Evolutionary conservation across 2,113 vertebrate genomes (phyloP).

Genomic region (Eptesicus fuscus): DNA sequence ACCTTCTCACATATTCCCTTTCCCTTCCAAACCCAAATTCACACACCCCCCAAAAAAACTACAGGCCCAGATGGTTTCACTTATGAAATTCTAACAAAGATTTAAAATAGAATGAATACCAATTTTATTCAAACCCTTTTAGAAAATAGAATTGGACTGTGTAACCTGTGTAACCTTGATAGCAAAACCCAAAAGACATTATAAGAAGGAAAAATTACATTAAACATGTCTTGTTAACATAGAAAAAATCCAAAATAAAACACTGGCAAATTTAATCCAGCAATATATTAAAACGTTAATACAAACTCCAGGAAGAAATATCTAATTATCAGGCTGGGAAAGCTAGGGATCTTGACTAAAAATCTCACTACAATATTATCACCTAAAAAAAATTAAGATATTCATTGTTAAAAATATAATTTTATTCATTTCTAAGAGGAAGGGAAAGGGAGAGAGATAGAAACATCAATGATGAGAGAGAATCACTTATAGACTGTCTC

Average conservation of each 20-base stretch:
- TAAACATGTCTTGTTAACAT: neutral
- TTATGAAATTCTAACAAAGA: conserved; percentile 8
- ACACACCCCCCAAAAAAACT: neutral
- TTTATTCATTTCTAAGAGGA: too few species aligned
- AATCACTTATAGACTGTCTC: too few species aligned
- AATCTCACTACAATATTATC: neutral
- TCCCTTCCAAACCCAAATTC: neutral
- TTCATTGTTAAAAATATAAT: too few species aligned
- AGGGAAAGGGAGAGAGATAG: too few species aligned
- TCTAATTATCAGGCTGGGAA: neutral
- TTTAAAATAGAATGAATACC: conserved; percentile 5
- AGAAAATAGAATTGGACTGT: neutral
- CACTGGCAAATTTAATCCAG: neutral
- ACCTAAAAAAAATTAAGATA: neutral
- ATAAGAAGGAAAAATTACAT: neutral
- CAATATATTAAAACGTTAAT: neutral
- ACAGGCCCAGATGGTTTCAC: neutral
- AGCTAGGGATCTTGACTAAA: neutral
- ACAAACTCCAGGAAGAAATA: neutral
- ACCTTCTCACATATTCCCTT: neutral
- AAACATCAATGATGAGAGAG: too few species aligned
- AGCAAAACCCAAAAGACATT: neutral
- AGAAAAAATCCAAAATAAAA: neutral
- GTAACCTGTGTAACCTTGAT: neutral
- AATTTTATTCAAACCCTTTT: neutral